Evolutionary conservation across 2,888 invertebrate genomes (phyloP), one percentile per base, ranked within the genome.

Genomic region (Sesamia inferens): DNA sequence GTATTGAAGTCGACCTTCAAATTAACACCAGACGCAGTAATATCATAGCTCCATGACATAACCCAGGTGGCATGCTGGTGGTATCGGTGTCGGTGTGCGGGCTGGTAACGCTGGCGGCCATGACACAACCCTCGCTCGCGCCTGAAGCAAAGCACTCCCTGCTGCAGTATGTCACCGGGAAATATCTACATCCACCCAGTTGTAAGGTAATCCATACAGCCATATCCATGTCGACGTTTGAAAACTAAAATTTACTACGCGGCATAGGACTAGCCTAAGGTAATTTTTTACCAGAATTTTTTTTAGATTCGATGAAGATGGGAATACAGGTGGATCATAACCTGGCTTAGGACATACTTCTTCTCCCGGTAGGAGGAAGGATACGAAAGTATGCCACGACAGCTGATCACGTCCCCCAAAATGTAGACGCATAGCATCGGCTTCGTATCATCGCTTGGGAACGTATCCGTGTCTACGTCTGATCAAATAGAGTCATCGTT

Each of bases 81-180:
- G 98, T 99, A 81, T 98, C 98, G 39, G 98, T 98, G 87, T 98
- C 98, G 67, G 98, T 98, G 87, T 98, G 98, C 87, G 98, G 98
- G 88, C 96, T 98, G 93, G 98, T 98, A 89, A 98, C 98, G 74
- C 97, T 98, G 89, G 98, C 98, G 74, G 98, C 98, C 88, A 98
- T 98, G 98, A 98, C 98, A 85, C 98, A 98, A 93, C 98, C 98
- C 48, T 98, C 98, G 10, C 96, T 99, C 86, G 98, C 98, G 69
- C 98, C 98, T n/a, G 98, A 98, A 94, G 98, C 98, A 72, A 98
- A 98, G 90, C 98, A 98, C 93, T 98, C 98, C 58, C 96, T 99
- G 87, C 96, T 99, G 85, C 99, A 99, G 92, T 99, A 98, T 94
- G 98, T 99, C 77, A 99, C 98, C 64, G 99, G 99, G 68, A 98